These are phyloP conservation scores for Toxotes lorentzi DNA, from an alignment of 2,797 vertebrate genomes.

Conservation along the genomic window DNA sequence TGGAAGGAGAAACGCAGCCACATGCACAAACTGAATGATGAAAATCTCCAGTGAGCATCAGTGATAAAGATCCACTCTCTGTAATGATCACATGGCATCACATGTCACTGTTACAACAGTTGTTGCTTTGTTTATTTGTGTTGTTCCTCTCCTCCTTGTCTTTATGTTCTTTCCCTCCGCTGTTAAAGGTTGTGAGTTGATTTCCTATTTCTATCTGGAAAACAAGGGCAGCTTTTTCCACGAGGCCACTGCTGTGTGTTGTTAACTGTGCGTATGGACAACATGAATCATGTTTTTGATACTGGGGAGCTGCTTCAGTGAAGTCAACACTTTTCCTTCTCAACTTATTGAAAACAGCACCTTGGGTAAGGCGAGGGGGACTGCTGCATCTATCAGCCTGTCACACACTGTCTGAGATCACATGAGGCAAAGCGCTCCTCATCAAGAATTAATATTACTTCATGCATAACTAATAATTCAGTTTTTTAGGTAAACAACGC, in stretches of 20 bases:
- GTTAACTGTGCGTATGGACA: conserved; percentile 66
- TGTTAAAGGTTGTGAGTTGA: conserved; percentile 71
- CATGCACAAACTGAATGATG: not conserved
- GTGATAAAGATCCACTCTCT: not conserved
- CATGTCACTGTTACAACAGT: conserved; percentile 58
- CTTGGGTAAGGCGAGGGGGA: conserved; percentile 29
- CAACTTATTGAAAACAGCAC: conserved; percentile 75
- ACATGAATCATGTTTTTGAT: conserved; percentile 79
- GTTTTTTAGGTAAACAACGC: not conserved
- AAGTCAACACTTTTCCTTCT: conserved; percentile 65
- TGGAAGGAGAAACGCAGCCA: not conserved
- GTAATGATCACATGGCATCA: conserved; percentile 50
- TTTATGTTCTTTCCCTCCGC: conserved; percentile 59
- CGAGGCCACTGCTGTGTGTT: conserved; percentile 61
- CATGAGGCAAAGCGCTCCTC: no score
- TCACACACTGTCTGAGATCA: not conserved
- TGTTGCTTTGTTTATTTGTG: conserved; percentile 73
- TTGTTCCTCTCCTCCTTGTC: conserved; percentile 51
- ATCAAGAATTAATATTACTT: not conserved
- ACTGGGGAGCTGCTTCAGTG: conserved; percentile 60
- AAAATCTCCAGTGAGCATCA: not conserved
- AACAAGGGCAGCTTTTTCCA: conserved; percentile 79
- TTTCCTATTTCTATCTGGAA: conserved; percentile 78
- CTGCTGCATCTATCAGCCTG: conserved; percentile 31
- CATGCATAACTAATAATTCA: not conserved